Evolutionary conservation across 2,113 vertebrate genomes (phyloP), one percentile per base, ranked within the genome.

Genomic region (Vombatus ursinus): DNA sequence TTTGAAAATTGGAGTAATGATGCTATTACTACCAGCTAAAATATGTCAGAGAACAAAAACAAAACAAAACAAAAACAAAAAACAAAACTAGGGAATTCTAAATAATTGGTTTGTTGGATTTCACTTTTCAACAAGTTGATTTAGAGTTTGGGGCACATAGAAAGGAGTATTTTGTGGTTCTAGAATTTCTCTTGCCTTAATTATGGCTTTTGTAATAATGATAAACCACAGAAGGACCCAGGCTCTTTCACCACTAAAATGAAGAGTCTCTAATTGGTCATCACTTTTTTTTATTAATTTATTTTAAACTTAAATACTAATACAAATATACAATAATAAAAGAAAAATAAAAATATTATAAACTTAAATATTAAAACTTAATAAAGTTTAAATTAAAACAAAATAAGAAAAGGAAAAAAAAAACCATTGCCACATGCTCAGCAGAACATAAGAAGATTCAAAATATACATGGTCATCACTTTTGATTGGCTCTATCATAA

Each of bases 1-100:
- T 93, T 96, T 37, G 1, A 90, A 97, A 97, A 93, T 84, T 26
- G 44, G 57, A 96, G 91, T 19, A 31, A n/a, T 89, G 61, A 28
- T 49, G 96, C 96, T 92, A 92, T 91, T 95, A 25, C 31, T 84
- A 44, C n/a, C 7, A 23, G n/a, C 5, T 84, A 84, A 84, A 23
- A 84, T 44, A 23, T 84, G n/a, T 84, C 44, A 84, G 68, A 23
- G 19, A 44, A 44, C 7, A 44, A 84, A 44, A 77, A 14, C 12
- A 68, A 57, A 57, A n/a, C 12, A 68, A 37, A 31, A 61, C 10
- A 61, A 61, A 61, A 37, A 11, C 0, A 14, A 68, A 77, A 84
- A n/a, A n/a, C 7, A 44, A 84, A 84, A 84, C 16, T n/a, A n/a
- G 16, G 68, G 2, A 2, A 22, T 44, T 84, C 37, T 44, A 44